Conservation (phyloP, 2,888 invertebrate species). For the Dicyrtoma fusca region DNA sequence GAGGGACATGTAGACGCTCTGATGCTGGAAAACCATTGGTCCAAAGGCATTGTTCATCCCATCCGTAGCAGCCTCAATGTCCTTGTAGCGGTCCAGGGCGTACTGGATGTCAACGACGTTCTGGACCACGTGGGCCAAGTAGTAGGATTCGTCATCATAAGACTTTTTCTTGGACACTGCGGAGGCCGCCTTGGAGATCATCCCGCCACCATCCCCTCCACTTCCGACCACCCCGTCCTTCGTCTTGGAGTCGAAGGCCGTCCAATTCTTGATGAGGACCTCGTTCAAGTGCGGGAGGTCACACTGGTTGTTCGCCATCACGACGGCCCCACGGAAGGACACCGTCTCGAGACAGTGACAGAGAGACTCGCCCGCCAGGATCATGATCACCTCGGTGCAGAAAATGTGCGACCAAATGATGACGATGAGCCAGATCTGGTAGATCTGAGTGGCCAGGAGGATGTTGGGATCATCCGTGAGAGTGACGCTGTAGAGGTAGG, state of each 20-base stretch:
- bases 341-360: slow-evolving; percentile 54
- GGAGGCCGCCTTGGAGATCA: slow-evolving; percentile 11
- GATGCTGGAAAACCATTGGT: slow-evolving; percentile 52
- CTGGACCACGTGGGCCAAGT: slow-evolving; percentile 54
- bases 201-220: slow-evolving; percentile 24
- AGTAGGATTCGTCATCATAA: slow-evolving; percentile 53
- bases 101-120: slow-evolving; percentile 56
- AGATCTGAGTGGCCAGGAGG: slow-evolving; percentile 42
- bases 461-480: slow-evolving; percentile 43
- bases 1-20: slow-evolving; percentile 52
- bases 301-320: slow-evolving; percentile 56
- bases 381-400: slow-evolving; percentile 52
- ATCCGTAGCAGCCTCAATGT: slow-evolving; percentile 55
- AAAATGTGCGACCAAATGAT: slow-evolving; percentile 52
- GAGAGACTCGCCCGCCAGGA: slow-evolving; percentile 48
- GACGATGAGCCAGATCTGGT: slow-evolving; percentile 52
- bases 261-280: slow-evolving; percentile 56
- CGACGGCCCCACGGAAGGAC: slow-evolving; percentile 54
- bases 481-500: slow-evolving; percentile 49
- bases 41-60: slow-evolving; percentile 52
- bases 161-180: slow-evolving; percentile 34
- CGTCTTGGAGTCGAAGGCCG: slow-evolving; percentile 47
- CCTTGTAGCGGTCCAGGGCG: slow-evolving; percentile 55
- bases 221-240: slow-evolving; percentile 21
- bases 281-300: slow-evolving; percentile 54